Conservation (phyloP, 2,797 vertebrate species). For the Columba guinea region DNA sequence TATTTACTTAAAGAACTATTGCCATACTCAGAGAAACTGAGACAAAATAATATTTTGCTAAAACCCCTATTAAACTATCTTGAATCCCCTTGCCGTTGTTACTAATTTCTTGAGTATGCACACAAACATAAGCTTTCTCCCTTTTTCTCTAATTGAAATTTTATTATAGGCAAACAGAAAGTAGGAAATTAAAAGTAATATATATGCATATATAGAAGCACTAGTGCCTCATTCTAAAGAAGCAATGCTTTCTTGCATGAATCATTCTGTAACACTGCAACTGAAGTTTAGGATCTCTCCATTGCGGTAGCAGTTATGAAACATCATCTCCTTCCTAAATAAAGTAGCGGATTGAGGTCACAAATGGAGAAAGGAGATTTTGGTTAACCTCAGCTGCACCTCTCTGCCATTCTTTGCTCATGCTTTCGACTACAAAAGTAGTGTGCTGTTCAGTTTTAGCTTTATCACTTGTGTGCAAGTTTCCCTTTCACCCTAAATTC, state of each 20-base stretch:
- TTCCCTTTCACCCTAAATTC: background rate
- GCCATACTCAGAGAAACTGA: background rate
- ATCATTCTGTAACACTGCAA: background rate
- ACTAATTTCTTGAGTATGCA: slow-evolving; percentile 53
- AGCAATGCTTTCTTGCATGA: background rate
- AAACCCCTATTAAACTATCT: slow-evolving; percentile 49
- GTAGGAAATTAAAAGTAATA: slow-evolving; percentile 52
- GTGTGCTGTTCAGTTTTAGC: background rate
- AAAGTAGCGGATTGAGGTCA: background rate
- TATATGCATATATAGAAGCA: slow-evolving; percentile 29
- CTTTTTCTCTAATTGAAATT: slow-evolving; percentile 66
- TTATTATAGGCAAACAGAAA: slow-evolving; percentile 66
- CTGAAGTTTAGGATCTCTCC: background rate
- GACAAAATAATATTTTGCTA: slow-evolving; percentile 58
- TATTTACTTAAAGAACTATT: slow-evolving; percentile 41
- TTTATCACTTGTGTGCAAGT: background rate
- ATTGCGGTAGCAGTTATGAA: background rate
- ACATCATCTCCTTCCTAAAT: background rate
- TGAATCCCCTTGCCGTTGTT: slow-evolving; percentile 1
- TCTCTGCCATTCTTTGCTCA: background rate
- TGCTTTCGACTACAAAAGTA: background rate
- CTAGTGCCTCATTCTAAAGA: background rate
- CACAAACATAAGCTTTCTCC: slow-evolving; percentile 55
- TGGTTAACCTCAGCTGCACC: background rate
- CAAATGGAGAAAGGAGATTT: background rate